Evolutionary conservation across 2,113 vertebrate genomes (phyloP).

Genomic region (Cyphomyrus plagiostoma): DNA sequence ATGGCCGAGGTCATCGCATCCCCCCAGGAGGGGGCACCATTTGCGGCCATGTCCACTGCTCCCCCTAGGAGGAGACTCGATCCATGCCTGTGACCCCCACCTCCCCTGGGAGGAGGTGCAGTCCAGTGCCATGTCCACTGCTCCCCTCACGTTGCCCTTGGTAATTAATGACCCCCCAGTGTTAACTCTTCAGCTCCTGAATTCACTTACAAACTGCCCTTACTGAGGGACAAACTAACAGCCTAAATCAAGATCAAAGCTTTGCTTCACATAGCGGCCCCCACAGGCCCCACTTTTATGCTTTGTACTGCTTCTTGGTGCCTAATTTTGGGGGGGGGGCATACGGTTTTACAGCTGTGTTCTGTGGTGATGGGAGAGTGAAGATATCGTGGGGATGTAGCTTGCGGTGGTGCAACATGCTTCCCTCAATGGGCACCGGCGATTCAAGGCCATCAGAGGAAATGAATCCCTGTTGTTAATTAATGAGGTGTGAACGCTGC

Average conservation of each 20-base stretch:
- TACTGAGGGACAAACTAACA: neutral
- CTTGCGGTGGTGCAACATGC: neutral
- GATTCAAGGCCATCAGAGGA: slow-evolving; percentile 20
- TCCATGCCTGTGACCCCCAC: neutral
- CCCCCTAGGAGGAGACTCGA: neutral
- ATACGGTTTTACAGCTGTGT: neutral
- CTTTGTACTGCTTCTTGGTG: neutral
- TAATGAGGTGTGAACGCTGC: slow-evolving; percentile 40
- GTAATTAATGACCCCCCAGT: neutral
- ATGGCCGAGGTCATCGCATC: too few relatives aligned
- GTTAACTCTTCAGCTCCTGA: neutral
- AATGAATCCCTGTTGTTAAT: slow-evolving; percentile 41
- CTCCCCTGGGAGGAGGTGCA: neutral
- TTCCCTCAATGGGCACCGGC: neutral
- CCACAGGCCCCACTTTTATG: neutral
- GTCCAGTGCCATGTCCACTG: neutral
- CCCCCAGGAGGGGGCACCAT: neutral
- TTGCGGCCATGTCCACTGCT: neutral
- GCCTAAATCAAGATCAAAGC: neutral
- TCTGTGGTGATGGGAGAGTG: neutral
- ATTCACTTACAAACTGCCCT: neutral
- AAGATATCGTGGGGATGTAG: neutral
- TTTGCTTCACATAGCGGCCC: neutral
- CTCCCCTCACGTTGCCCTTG: neutral
- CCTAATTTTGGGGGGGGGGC: neutral